These are phyloP conservation scores for Hapalemur alaotrensis DNA, from an alignment of 2,797 vertebrate species.

Conservation along the genomic window DNA sequence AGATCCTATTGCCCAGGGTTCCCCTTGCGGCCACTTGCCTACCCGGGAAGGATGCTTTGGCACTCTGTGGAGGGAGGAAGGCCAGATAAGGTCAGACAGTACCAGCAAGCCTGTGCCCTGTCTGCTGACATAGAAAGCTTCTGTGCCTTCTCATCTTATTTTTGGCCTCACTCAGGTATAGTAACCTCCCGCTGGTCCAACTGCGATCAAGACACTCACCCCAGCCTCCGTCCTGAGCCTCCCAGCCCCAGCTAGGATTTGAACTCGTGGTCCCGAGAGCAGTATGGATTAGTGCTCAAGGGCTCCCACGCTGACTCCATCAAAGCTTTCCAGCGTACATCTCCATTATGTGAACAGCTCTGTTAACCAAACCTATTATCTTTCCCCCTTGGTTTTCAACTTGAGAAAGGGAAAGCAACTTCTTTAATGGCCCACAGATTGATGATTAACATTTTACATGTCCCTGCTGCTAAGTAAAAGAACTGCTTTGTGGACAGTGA, in stretches of 20 bases:
- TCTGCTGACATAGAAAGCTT: slow-evolving; percentile 29
- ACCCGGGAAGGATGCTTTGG: background rate
- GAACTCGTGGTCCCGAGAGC: slow-evolving; percentile 79
- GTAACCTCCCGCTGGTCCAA: slow-evolving; percentile 14
- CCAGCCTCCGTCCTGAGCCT: slow-evolving; percentile 53
- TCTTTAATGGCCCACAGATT: slow-evolving; percentile 88
- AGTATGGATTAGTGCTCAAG: slow-evolving; percentile 74
- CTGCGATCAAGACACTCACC: slow-evolving; percentile 39
- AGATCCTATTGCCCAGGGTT: background rate
- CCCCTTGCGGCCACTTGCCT: background rate
- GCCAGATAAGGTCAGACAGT: background rate
- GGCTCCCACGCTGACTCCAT: slow-evolving; percentile 82
- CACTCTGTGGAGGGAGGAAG: background rate
- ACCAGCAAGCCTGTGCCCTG: background rate
- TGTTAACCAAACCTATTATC: slow-evolving; percentile 89
- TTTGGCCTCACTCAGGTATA: slow-evolving; percentile 47
- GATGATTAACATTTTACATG: slow-evolving; percentile 89
- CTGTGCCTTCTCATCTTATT: slow-evolving; percentile 7
- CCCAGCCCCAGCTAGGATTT: slow-evolving; percentile 60
- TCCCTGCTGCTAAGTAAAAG: slow-evolving; percentile 88
- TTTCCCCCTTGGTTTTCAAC: slow-evolving; percentile 85
- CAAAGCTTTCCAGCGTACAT: slow-evolving; percentile 81
- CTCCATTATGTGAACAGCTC: slow-evolving; percentile 85
- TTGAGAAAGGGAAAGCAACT: slow-evolving; percentile 86
- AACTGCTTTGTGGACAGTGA: slow-evolving; percentile 87